phyloP scores from a whole-genome alignment of 53 echinoderm and acorn worm genomes.

The Apostichopus leukothele region DNA sequence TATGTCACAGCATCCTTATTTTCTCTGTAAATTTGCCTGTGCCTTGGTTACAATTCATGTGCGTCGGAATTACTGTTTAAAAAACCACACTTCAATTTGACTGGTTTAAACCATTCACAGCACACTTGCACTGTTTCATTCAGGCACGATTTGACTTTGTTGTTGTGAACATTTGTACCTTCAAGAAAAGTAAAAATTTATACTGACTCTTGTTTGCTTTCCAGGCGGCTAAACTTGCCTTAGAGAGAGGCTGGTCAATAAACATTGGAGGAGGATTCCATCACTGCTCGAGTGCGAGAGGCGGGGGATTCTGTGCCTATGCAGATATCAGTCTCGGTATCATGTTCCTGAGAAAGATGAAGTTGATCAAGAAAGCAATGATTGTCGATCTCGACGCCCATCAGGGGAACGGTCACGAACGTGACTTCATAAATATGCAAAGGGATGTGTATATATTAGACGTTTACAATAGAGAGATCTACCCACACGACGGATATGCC shows the following conservation, averaged over 20 bases:
- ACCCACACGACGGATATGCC: conserved; percentile 93
- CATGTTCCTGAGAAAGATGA: conserved; percentile 78
- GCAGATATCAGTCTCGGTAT: conserved; percentile 94
- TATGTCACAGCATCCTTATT: no score
- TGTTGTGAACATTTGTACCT: neutral
- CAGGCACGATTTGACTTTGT: neutral
- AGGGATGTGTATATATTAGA: conserved; percentile 88
- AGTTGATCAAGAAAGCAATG: conserved; percentile 80
- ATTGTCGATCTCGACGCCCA: conserved; percentile 96
- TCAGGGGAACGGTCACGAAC: conserved; percentile 93
- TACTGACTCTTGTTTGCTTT: neutral
- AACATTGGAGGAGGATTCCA: conserved; percentile 98
- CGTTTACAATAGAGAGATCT: conserved; percentile 89
- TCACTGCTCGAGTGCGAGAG: conserved; percentile 87
- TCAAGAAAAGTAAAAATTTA: neutral
- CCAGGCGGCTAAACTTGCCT: conserved; percentile 87
- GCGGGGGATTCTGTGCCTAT: conserved; percentile 98
- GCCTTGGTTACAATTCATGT: no score
- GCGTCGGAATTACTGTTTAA: no score
- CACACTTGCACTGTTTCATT: neutral
- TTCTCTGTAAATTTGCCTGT: no score
- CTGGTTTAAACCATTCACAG: no score
- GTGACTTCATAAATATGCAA: conserved; percentile 87
- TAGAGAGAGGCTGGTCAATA: conserved; percentile 96
- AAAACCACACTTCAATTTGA: no score